Base-by-base conservation (phyloP, 1,140 invertebrate genomes). In the Chironomus tepperi region DNA sequence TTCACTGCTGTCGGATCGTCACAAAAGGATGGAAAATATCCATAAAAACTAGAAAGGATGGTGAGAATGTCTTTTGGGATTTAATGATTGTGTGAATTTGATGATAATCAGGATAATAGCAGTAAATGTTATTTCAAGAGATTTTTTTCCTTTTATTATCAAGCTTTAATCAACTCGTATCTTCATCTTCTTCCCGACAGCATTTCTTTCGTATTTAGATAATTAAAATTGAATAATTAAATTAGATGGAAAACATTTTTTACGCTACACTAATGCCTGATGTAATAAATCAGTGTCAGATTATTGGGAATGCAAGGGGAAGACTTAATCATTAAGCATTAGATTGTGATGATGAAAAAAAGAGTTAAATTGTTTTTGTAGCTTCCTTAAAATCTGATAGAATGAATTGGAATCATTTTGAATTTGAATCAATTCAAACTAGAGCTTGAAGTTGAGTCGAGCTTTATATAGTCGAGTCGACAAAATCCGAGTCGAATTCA, bases 261-360 rank as follows among this genome's bases (percentile, higher is more conserved):
- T 7, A 21, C 65, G 9, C n/a, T n/a, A 70, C 5, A 70, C 0
- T 12, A 70, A 19, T 70, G 65, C 9, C 18, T 70, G n/a, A 19
- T 18, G 65, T 10, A 70, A 70, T 70, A 70, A 70, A 70, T 70
- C 65, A 70, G 65, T 70, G 65, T 70, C 65, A 70, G 65, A 18
- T 70, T 70, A 70, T 21, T 18, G 65, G 15, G 19, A 70, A 34
- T 34, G 24, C 5, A 34, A 70, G 19, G 19, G 65, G 65, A 70
- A 34, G 24, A 2, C 24, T 34, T 34, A 34, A 34, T 34, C 24
- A 34, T 34, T 34, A 34, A 34, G 24, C 5, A 34, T 34, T 34
- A 34, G 24, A 34, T 34, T 34, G 24, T 34, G 24, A 34, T 34
- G 24, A 34, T 34, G 5, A n/a, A 5, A 34, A 34, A 34, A 34